Percentiles rank a stretch among this genome's conserved stretches.
phyloP scores from a whole-genome alignment of 1,140 invertebrate species.

The Trichogramma pretiosum region DNA sequence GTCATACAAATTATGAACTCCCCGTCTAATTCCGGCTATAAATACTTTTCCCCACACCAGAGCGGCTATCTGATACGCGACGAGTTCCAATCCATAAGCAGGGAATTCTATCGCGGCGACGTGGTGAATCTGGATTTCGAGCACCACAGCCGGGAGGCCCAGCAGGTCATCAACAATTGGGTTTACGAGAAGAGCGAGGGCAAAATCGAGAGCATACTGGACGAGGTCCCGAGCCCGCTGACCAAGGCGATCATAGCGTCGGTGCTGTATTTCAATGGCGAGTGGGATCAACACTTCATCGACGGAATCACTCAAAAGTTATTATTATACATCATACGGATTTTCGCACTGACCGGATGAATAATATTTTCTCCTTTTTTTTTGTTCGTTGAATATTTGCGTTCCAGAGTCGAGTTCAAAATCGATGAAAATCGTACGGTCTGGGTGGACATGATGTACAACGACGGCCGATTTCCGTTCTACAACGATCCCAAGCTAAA shows the following conservation, averaged over 20 bases:
- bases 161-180: constrained; percentile 57
- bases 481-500: constrained; percentile 46
- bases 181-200: constrained; percentile 54
- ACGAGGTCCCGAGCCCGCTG: constrained; percentile 34
- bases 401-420: no score
- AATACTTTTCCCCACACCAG: no score
- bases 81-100: constrained; percentile 43
- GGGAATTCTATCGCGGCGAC: constrained; percentile 48
- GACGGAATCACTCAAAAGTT: constrained; percentile 46
- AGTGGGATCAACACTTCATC: constrained; percentile 63
- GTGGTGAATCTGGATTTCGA: constrained; percentile 51
- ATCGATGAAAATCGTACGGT: constrained; percentile 40
- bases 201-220: constrained; percentile 56
- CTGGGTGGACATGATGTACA: constrained; percentile 58
- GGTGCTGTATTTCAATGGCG: constrained; percentile 68
- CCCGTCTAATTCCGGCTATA: no score
- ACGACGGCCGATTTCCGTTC: constrained; percentile 50
- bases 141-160: constrained; percentile 35
- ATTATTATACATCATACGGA: constrained; percentile 35
- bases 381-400: no score
- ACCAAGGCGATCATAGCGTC: constrained; percentile 62
- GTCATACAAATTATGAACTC: no score
- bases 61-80: constrained; percentile 47
- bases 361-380: no score
- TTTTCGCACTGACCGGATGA: no score